Evolutionary conservation across 2,113 vertebrate species (phyloP).

Genomic region (Todiramphus saurophagus): DNA sequence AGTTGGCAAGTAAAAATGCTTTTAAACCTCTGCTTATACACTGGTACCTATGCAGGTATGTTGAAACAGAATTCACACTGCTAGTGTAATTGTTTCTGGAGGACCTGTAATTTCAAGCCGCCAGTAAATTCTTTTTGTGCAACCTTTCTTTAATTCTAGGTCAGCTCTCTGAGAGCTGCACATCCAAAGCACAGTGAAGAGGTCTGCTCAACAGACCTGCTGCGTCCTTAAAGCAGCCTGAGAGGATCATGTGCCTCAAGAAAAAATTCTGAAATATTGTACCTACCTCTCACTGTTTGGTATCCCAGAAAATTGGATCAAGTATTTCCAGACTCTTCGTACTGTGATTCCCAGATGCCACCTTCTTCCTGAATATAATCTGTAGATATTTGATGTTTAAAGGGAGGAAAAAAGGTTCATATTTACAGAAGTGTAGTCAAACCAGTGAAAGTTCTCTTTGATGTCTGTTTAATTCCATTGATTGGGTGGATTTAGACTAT

Average conservation of each 20-base stretch:
- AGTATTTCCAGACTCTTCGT: neutral
- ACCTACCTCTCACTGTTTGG: neutral
- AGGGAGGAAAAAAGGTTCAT: neutral
- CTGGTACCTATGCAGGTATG: neutral
- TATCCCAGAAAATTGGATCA: neutral
- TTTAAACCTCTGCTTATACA: neutral
- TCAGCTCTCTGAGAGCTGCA: neutral
- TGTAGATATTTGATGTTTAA: neutral
- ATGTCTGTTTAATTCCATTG: neutral
- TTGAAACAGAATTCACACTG: neutral
- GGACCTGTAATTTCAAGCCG: neutral
- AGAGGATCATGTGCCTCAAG: neutral
- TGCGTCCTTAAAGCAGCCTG: neutral
- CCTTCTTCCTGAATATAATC: neutral
- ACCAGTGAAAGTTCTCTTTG: neutral
- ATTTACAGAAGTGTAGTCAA: neutral
- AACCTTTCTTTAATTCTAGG: neutral
- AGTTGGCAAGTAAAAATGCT: neutral
- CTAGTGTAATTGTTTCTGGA: neutral
- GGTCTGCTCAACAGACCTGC: neutral
- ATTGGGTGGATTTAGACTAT: neutral
- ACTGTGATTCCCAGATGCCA: neutral
- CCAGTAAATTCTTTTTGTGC: neutral
- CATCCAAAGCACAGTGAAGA: neutral
- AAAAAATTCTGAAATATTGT: neutral